Base-by-base conservation (phyloP, 2,113 vertebrate genomes). In the Cercocebus atys region DNA sequence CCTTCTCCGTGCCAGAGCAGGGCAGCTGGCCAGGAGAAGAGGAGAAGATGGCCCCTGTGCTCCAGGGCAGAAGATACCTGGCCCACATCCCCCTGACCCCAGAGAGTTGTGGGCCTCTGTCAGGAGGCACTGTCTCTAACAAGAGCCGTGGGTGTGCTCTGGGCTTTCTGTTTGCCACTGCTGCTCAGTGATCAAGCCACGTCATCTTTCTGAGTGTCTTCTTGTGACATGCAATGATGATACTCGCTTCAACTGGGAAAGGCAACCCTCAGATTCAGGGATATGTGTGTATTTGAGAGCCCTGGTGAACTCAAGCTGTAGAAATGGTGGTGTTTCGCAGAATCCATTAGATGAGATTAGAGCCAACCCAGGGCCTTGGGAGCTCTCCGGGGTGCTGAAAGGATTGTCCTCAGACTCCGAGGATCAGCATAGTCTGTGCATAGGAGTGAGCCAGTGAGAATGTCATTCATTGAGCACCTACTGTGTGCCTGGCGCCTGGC, bases 331-430 rank as follows among this genome's bases (percentile, higher is more conserved):
- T 1, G 5, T 25, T 20, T 27, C 1, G 16, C 13, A 13, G 64
- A 2, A 4, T 12, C 10, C 12, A 0, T 7, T 0, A 2, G 23
- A 1, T 0, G 64, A 52, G 43, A 12, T 9, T 25, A 14, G 6
- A n/a, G 8, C 14, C 0, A 1, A 17, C 2, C 2, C 0, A 0
- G 9, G n/a, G 23, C 27, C 5, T 0, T 3, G 1, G 84, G 92
- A 23, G 94, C 95, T 96, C 38, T 97, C 97, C 97, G 1, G 4
- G 94, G 97, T 97, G 25, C 96, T 90, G 95, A 96, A 79, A 30
- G 5, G 0, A 5, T 0, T 1, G 17, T 64, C 18, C 1, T 2
- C 25, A 4, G 9, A 40, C 40, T 5, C 52, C 0, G 2, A 11
- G 6, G 38, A 5, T 27, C 80, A 38, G 38, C 50, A 0, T 5